Percentiles rank a stretch among this genome's conserved stretches.
Evolutionary conservation across 1,140 invertebrate species (phyloP).

Genomic region (Magallana ariakensis): DNA sequence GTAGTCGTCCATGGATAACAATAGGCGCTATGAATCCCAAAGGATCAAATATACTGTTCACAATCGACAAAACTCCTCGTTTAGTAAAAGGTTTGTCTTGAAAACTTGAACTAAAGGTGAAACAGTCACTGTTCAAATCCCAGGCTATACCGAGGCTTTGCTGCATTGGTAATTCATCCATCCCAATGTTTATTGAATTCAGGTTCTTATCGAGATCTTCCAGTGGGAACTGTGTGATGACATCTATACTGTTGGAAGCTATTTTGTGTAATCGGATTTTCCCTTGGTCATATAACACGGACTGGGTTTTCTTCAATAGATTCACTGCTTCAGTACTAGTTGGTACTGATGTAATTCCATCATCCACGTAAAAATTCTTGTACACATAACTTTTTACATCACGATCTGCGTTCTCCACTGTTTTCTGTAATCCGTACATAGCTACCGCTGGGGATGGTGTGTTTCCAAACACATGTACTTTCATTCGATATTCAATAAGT

Average conservation of each 20-base stretch:
- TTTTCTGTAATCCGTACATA: not conserved
- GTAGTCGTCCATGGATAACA: conserved; percentile 49
- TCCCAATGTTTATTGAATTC: not conserved
- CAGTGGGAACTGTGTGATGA: conserved; percentile 47
- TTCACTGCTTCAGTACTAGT: not conserved
- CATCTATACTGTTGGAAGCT: conserved; percentile 45
- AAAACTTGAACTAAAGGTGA: conserved; percentile 42
- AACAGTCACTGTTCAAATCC: conserved; percentile 40
- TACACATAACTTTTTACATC: conserved; percentile 24
- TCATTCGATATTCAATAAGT: conserved; percentile 33
- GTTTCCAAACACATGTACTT: conserved; percentile 38
- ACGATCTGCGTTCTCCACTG: not conserved
- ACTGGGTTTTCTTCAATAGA: not conserved
- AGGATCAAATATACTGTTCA: conserved; percentile 62
- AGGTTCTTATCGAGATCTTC: conserved; percentile 54
- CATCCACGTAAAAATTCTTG: not conserved
- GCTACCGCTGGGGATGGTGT: conserved; percentile 20
- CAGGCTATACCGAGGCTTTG: conserved; percentile 50
- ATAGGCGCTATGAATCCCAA: conserved; percentile 61
- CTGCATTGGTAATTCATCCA: conserved; percentile 34
- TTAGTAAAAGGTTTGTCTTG: conserved; percentile 37
- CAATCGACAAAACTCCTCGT: conserved; percentile 52
- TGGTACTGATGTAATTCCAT: not conserved
- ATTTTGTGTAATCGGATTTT: conserved; percentile 52
- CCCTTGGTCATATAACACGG: not conserved